phyloP scores from a whole-genome alignment of 2,797 vertebrate species.

The Silurus aristotelis region DNA sequence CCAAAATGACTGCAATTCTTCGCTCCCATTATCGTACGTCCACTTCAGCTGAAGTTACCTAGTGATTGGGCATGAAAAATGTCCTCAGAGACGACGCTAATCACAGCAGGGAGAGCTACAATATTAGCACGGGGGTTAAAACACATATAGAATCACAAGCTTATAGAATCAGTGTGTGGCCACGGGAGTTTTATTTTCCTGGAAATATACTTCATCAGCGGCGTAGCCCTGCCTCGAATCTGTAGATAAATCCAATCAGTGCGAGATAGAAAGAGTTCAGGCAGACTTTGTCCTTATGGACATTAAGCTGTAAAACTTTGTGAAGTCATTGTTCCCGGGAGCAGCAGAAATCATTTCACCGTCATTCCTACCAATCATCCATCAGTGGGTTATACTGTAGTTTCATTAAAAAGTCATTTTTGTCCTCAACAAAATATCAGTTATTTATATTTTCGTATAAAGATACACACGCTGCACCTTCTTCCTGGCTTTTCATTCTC shows the following conservation, averaged over 20 bases:
- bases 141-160: neutral
- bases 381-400: too few relatives aligned
- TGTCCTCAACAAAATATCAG: too few relatives aligned
- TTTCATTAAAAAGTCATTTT: too few relatives aligned
- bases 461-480: too few relatives aligned
- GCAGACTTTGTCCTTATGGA: conserved; percentile 46
- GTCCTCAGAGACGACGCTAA: neutral
- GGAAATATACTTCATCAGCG: conserved; percentile 1
- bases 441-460: too few relatives aligned
- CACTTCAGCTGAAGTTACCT: conserved; percentile 22
- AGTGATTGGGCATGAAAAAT: conserved; percentile 1
- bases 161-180: neutral
- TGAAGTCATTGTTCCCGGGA: neutral
- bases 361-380: neutral
- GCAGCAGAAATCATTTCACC: neutral
- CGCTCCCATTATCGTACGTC: conserved; percentile 6
- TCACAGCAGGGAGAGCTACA: neutral
- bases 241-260: conserved; percentile 50
- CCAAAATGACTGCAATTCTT: conserved; percentile 12
- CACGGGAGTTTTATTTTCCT: neutral
- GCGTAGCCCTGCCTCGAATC: neutral
- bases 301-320: conserved; percentile 13
- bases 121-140: neutral
- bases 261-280: conserved; percentile 32
- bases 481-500: too few relatives aligned